Conservation (phyloP, 2,888 invertebrate genomes). For the Noctua janthe region DNA sequence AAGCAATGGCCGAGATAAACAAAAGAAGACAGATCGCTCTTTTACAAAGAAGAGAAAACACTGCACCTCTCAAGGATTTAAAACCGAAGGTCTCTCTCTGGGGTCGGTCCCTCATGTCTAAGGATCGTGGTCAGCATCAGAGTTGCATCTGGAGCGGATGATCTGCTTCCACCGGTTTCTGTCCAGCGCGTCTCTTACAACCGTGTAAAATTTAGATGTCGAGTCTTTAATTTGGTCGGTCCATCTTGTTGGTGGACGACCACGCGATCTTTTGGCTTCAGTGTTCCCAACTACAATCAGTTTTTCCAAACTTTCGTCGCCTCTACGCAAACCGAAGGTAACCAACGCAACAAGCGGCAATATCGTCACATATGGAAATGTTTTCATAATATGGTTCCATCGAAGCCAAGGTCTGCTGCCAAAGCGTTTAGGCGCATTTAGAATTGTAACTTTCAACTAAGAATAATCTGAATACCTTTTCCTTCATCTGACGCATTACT, state of each 20-base stretch:
- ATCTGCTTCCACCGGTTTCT: no score
- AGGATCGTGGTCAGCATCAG: no score
- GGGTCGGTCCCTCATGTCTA: no score
- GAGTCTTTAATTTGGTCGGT: no score
- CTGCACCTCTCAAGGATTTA: neutral
- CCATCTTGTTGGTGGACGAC: no score
- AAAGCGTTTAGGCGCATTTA: neutral
- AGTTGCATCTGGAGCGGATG: no score
- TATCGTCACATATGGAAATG: neutral
- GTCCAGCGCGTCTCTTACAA: no score
- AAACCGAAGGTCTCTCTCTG: neutral
- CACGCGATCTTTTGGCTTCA: no score
- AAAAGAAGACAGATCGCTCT: neutral
- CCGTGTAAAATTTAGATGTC: no score
- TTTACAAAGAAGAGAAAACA: neutral
- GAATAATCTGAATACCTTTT: neutral
- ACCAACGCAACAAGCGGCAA: neutral
- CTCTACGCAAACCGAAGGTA: neutral
- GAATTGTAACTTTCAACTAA: neutral
- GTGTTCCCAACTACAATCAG: no score
- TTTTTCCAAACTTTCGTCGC: no score
- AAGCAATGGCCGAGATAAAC: neutral
- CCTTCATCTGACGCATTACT: neutral
- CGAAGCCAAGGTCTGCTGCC: neutral
- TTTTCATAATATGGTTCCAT: neutral